Evolutionary conservation across 2,888 invertebrate genomes (phyloP), one percentile per base, ranked within the genome.

Genomic region (Torymus texanus): DNA sequence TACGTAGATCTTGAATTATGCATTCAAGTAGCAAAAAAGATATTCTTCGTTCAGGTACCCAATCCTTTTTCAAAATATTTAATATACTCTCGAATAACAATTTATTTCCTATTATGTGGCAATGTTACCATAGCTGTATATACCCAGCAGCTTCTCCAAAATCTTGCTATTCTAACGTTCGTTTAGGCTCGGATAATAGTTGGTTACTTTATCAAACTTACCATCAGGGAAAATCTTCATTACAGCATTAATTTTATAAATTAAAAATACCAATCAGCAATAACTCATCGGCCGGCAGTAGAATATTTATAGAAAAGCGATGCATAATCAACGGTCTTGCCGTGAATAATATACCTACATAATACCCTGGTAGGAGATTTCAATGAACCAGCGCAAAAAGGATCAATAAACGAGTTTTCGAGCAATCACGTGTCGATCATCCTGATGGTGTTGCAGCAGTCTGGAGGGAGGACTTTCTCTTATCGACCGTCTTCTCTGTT

Each of bases 391-490:
- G 41, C 41, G 41, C 41, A 41, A 41, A 41, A 41, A 41, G 8
- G 41, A 41, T 8, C 41, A 41, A 41, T 41, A 41, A 41, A 14
- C 59, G 8, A 41, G 41, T 41, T 41, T 41, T 41, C 41, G 50
- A 24, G 59, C 59, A 59, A 67, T 75, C 24, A 59, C n/a, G 66
- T 29, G 67, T 41, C 76, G 50, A 70, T 76, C 76, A 63, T 50
- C 16, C 56, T 70, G 63, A 70, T 63, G 50, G 56, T 18, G 41
- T 41, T 41, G 41, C 41, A 41, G 55, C 55, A 13, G 11, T 53
- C 21, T 24, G 16, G 61, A 76, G 70, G 70, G 70, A 70, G 56
- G 24, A 70, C 76, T 76, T 76, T 76, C 70, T 76, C 76, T 76
- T 76, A 76, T 76, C 63, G 76, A 24, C 18, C 41, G n/a, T n/a